Base-by-base conservation (phyloP, 2,888 invertebrate species). In the Tupiocoris notatus region DNA sequence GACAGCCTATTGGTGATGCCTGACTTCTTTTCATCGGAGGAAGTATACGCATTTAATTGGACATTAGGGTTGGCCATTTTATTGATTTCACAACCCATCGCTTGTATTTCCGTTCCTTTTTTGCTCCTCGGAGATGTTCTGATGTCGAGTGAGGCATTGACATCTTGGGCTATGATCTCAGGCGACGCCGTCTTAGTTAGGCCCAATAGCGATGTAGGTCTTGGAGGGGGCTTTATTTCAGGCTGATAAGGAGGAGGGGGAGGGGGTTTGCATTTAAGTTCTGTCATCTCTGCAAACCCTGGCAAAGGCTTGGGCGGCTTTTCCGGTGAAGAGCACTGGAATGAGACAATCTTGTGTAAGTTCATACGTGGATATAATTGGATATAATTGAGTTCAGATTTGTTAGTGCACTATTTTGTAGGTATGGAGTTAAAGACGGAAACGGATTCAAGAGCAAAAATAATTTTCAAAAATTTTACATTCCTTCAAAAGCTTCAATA, bases 201-300 rank as follows among this genome's bases (percentile, higher is more conserved):
- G 59, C 59, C 59, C 9, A 70, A 59, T 17, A 70, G 24, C 1
- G 70, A 70, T 12, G 70, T 70, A 22, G 70, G 70, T 24, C 70
- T 70, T 0, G 70, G 70, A 1, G 67, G 57, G 6, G 70, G 70
- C 24, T 58, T 59, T 12, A 54, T 23, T 6, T 23, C 70, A 2
- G 23, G 24, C 22, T 58, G 70, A 18, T 70, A 70, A 3, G 39
- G 39, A 3, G 39, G 39, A 39, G 39, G 39, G 3, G 39, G 39
- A 17, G 20, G n/a, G 18, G 70, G 70, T 59, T 70, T 70, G 12
- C 23, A 58, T 59, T 70, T 70, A 18, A 59, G 70, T 17, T 70
- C 59, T 18, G 70, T 22, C 7, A 59, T 70, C 21, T 58, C 57
- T 0, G 59, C 22, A 24, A 24, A 70, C 7, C 20, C 39, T 16